phyloP scores from a whole-genome alignment of 2,797 vertebrate genomes.

The Syndactyla subalaris region DNA sequence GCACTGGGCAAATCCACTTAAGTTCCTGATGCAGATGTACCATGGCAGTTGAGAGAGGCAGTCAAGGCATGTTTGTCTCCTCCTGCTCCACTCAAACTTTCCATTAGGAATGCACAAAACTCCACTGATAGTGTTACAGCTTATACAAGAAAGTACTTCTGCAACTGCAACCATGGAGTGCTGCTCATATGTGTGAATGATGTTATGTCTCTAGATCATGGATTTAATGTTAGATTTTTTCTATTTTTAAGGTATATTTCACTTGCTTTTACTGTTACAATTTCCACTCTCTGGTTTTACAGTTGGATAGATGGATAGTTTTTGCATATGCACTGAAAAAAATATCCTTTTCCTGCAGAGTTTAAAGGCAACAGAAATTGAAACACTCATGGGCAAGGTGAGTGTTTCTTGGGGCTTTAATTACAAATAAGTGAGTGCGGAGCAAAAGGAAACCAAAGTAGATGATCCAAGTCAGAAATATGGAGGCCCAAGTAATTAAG shows the following conservation, averaged over 20 bases:
- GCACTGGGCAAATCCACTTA: constrained; percentile 71
- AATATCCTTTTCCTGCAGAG: neutral
- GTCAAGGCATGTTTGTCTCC: neutral
- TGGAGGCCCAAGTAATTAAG: neutral
- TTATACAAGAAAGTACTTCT: neutral
- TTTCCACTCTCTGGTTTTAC: neutral
- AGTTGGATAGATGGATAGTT: neutral
- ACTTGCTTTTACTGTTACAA: neutral
- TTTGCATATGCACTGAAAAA: neutral
- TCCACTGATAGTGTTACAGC: neutral
- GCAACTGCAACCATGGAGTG: neutral
- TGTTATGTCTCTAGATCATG: neutral
- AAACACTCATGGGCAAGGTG: neutral
- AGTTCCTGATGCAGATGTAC: neutral
- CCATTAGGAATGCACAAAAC: neutral
- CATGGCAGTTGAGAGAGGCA: constrained; percentile 37
- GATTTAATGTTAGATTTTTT: neutral
- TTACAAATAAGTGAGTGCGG: neutral
- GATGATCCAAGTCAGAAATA: neutral
- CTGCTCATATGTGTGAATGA: neutral
- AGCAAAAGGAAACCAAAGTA: neutral
- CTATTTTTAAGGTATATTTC: neutral
- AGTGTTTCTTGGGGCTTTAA: neutral
- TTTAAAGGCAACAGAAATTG: neutral
- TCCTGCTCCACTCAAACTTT: neutral